Evolutionary conservation across 2,797 vertebrate species (phyloP), one percentile per base, ranked within the genome.

Genomic region (Sebastes oblongus): DNA sequence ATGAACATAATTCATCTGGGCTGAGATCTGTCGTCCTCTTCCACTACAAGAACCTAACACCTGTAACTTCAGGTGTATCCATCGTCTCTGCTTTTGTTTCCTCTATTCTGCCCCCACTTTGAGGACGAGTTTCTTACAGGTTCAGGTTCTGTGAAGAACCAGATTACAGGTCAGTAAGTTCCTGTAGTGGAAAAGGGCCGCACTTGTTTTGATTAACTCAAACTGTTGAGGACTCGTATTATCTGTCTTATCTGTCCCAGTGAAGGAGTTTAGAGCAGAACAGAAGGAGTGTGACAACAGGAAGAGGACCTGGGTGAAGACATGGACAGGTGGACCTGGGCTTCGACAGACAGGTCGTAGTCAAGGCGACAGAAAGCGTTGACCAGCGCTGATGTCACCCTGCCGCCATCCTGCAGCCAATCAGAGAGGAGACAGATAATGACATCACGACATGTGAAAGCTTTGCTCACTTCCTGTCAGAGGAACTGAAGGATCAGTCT

Each of bases 261-360:
- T 16, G 62, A 42, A 42, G 25, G 29, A 56, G 52, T 56, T 24
- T 0, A 25, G 27, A 59, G 14, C 16, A 18, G 8, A 59, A 27
- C 16, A 29, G 10, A 58, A 58, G 58, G 5, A 42, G 34, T 65
- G 39, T 24, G 32, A 25, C 7, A 0, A 16, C 22, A 24, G 34
- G 39, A 50, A 18, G 32, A 65, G 34, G 22, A 91, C 91, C 89
- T 92, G 81, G 77, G 39, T 16, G 88, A 77, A 24, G 70, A 86
- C 62, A 67, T 50, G 25, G 87, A 91, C 72, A 88, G 75, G 72
- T 92, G 83, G 22, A 93, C 91, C 82, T 94, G 93, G 29, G 93
- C 93, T 80, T 95, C 94, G 60, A 93, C 84, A 3, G 94, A 94
- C 22, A 95, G 86, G 72, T 95, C 93, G 2, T 85, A 88, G 86